Conservation (phyloP, 2,113 vertebrate genomes). For the Phasianus colchicus region DNA sequence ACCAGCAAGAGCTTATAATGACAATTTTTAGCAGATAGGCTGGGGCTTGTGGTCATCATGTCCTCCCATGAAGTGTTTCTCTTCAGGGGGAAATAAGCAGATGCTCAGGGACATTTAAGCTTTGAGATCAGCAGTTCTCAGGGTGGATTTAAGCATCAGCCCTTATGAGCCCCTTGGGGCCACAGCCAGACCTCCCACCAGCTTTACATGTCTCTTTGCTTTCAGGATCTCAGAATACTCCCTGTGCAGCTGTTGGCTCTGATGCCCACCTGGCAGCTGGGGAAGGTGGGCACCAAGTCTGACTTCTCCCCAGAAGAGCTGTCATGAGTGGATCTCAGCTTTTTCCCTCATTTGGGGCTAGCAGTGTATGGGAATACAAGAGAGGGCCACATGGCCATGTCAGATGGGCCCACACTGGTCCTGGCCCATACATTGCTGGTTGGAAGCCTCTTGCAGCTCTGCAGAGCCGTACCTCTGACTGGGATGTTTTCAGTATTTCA, state of each 20-base stretch:
- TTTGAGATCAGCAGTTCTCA: not conserved
- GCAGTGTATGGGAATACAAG: fast-evolving
- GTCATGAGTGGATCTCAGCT: not conserved
- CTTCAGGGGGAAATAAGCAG: fast-evolving
- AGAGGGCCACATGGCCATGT: not conserved
- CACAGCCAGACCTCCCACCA: not conserved
- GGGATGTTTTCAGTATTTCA: not conserved
- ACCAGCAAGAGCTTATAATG: not conserved
- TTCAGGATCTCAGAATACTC: not conserved
- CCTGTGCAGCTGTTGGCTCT: not conserved
- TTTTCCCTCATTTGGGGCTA: not conserved
- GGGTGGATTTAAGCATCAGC: not conserved
- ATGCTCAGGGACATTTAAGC: no score
- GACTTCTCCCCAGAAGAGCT: not conserved
- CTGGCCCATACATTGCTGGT: not conserved
- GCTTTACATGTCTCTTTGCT: not conserved
- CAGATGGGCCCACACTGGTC: not conserved
- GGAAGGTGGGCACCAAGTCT: not conserved
- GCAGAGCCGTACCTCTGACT: not conserved
- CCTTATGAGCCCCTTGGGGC: not conserved
- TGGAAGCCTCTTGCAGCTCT: not conserved
- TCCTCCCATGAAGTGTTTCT: not conserved
- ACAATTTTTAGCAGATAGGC: not conserved
- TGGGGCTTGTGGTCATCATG: not conserved
- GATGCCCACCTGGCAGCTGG: not conserved